Evolutionary conservation across 2,797 vertebrate species (phyloP), one percentile per base, ranked within the genome.

Genomic region (Coranthus polyacanthus): DNA sequence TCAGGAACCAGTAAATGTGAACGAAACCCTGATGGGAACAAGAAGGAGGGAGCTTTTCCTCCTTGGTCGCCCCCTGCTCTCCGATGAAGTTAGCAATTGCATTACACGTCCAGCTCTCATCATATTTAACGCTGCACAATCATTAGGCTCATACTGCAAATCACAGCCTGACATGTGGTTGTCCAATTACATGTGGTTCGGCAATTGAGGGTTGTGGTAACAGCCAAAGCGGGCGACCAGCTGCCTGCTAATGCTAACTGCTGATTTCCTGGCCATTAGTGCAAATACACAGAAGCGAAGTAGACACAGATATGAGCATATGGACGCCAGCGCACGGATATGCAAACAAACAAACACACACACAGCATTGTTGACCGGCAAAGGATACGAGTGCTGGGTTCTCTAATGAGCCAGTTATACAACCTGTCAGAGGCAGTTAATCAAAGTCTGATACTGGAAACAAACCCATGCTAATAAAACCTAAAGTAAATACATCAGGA

Each of bases 361-460:
- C 44, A 54, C 9, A 73, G 68, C 68, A 41, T 42, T 36, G 68
- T 52, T 63, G 79, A 79, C 62, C 36, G 26, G 16, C 58, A 7
- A 49, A 61, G 26, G 54, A 70, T 32, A 51, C 63, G 39, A 68
- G 51, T 8, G 52, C 61, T 4, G 55, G 1, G n/a, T 53, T 61
- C 62, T 39, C 71, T 85, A 82, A 86, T 66, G 80, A 86, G 69
- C 67, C 64, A 39, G 44, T 85, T 66, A 68, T 50, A 51, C 24
- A 17, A 61, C 51, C 63, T 8, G 68, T 68, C 62, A 59, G 59
- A 79, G 21, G 63, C 70, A 62, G 53, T 82, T 70, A 53, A 82
- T 89, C 72, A 84, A 59, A 61, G 66, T 63, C 12, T n/a, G 50
- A 47, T 56, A 54, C 69, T 61, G 78, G 45, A 75, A 73, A 70